These are phyloP conservation scores for Ficedula albicollis DNA, from an alignment of 2,797 vertebrate genomes.

Conservation along the genomic window DNA sequence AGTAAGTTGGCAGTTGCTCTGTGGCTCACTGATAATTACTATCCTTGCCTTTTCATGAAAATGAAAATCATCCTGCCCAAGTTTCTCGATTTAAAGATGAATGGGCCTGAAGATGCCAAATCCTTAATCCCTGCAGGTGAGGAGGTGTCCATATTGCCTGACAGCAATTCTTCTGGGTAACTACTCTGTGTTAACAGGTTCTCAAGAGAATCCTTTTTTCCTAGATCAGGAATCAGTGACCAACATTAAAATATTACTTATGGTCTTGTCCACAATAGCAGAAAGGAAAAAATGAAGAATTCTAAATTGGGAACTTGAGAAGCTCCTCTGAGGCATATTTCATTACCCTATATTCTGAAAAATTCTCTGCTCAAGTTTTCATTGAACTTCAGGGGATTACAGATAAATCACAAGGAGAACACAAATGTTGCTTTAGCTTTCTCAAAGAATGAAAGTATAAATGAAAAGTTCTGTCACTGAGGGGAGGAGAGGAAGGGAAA, in stretches of 20 bases:
- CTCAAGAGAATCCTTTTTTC: constrained; percentile 5
- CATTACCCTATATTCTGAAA: constrained; percentile 17
- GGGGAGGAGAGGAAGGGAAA: background rate
- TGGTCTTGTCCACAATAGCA: background rate
- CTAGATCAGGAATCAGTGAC: background rate
- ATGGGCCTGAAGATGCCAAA: background rate
- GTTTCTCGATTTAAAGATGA: background rate
- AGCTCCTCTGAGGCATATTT: constrained; percentile 3
- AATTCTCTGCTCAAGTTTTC: constrained; percentile 7
- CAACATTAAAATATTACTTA: constrained; percentile 26
- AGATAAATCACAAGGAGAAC: background rate
- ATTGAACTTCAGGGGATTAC: constrained; percentile 2
- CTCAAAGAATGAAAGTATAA: constrained; percentile 11
- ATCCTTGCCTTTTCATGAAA: background rate
- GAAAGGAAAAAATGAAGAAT: background rate
- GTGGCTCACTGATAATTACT: background rate
- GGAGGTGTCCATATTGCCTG: background rate
- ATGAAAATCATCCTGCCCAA: background rate
- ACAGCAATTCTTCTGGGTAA: background rate
- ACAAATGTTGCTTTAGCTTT: constrained; percentile 28
- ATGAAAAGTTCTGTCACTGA: constrained; percentile 18
- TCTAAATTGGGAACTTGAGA: background rate
- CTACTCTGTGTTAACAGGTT: background rate
- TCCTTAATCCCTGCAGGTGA: background rate
- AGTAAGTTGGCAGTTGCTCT: background rate